Percentiles rank a stretch among this genome's conserved stretches.
Evolutionary conservation across 2,113 vertebrate species (phyloP).

Genomic region (Pycnonotus jocosus): DNA sequence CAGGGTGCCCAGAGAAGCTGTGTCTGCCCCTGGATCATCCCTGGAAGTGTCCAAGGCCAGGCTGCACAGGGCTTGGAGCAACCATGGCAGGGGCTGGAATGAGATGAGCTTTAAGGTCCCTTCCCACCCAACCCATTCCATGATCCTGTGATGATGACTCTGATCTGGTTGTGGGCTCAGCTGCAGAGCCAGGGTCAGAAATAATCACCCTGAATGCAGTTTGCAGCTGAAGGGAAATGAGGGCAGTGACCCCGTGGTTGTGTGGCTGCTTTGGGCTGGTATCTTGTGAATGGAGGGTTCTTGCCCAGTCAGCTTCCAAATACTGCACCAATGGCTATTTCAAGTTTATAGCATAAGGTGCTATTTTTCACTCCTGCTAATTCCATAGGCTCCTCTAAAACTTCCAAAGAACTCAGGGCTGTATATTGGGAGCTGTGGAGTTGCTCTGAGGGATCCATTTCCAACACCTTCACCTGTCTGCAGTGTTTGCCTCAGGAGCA

Average conservation of each 20-base stretch:
- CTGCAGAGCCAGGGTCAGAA: neutral
- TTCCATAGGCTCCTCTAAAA: neutral
- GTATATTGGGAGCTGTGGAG: neutral
- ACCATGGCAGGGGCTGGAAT: accelerated
- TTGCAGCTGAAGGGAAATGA: neutral
- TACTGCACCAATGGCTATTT: constrained; percentile 15
- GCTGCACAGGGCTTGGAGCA: neutral
- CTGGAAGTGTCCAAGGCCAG: neutral
- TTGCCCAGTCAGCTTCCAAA: constrained; percentile 21
- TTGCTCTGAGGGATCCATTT: neutral
- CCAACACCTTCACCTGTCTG: neutral
- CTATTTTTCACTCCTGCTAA: constrained; percentile 18
- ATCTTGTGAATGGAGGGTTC: constrained; percentile 1
- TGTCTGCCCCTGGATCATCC: neutral
- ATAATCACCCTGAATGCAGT: neutral
- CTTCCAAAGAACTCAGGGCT: neutral
- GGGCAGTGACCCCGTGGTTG: neutral
- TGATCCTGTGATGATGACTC: accelerated
- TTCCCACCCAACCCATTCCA: neutral
- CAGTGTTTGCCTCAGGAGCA: neutral
- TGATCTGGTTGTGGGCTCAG: neutral
- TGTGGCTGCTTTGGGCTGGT: neutral
- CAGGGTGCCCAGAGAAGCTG: neutral
- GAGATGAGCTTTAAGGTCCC: neutral
- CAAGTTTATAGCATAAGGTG: constrained; percentile 4